Evolutionary conservation across 2,113 vertebrate genomes (phyloP).

Genomic region (Cathartes aura): DNA sequence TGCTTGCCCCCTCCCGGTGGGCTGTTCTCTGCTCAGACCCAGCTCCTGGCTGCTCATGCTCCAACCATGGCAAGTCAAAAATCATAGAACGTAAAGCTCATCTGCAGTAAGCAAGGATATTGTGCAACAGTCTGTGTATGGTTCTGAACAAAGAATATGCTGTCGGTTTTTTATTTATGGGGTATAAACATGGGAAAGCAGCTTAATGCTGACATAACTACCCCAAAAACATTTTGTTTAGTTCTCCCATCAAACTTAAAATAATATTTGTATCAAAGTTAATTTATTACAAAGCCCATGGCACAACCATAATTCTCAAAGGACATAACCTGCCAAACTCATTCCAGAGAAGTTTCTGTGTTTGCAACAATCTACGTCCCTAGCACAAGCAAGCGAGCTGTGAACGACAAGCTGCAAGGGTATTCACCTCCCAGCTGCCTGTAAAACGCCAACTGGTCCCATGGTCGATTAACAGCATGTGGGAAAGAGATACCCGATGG

Average conservation of each 20-base stretch:
- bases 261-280: background rate
- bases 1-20: rapidly evolving
- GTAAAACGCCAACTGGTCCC: background rate
- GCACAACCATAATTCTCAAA: background rate
- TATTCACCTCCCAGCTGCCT: background rate
- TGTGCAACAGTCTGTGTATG: background rate
- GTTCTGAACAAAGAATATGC: background rate
- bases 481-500: background rate
- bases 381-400: background rate
- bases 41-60: background rate
- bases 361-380: background rate
- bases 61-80: rapidly evolving
- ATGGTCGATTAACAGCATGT: rapidly evolving
- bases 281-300: background rate
- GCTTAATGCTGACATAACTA: background rate
- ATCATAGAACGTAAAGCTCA: background rate
- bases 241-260: background rate
- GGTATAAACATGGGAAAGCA: background rate
- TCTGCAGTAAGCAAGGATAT: background rate
- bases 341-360: background rate
- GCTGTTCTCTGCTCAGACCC: background rate
- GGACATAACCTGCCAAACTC: background rate
- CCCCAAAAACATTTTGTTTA: background rate
- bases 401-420: background rate
- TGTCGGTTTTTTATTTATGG: background rate